Percentiles rank a stretch among this genome's conserved stretches.
These are phyloP conservation scores for Apogon talboti DNA, from an alignment of 2,797 vertebrate species.

Conservation along the genomic window DNA sequence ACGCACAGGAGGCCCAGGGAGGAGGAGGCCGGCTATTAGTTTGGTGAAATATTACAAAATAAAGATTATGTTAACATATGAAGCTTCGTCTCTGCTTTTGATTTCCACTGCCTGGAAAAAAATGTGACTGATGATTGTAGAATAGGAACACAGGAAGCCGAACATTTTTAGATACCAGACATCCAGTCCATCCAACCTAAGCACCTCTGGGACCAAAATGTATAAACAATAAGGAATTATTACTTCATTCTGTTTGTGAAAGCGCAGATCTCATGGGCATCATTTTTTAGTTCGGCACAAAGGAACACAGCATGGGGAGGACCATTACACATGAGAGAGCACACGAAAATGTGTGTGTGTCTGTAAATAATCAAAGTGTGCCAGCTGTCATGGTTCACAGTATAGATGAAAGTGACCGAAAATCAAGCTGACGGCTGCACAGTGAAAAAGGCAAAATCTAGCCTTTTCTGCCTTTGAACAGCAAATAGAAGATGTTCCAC, in stretches of 20 bases:
- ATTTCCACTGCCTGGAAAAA: constrained; percentile 14
- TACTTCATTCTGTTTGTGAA: constrained; percentile 59
- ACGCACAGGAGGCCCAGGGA: neutral
- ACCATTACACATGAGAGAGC: constrained; percentile 30
- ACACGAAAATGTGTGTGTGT: constrained; percentile 3
- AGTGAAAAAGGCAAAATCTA: constrained; percentile 1
- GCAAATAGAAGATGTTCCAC: no score
- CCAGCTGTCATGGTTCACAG: constrained; percentile 38
- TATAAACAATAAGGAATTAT: constrained; percentile 64
- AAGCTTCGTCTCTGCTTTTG: neutral
- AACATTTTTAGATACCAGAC: constrained; percentile 48
- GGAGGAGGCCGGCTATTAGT: neutral
- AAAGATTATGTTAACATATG: no score
- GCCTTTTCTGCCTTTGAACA: constrained; percentile 8
- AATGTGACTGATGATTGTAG: neutral
- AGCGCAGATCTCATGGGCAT: constrained; percentile 61
- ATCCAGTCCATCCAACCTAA: constrained; percentile 30
- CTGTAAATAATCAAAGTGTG: constrained; percentile 48
- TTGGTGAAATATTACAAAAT: constrained; percentile 9
- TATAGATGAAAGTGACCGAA: constrained; percentile 39
- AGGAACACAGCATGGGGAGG: constrained; percentile 45
- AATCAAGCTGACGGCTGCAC: constrained; percentile 21
- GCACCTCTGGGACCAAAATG: constrained; percentile 41
- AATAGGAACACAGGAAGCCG: constrained; percentile 33
- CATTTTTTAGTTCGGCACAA: constrained; percentile 27